These are phyloP conservation scores for Mimumesa dahlbomi DNA, from an alignment of 2,888 invertebrate species.

Conservation along the genomic window DNA sequence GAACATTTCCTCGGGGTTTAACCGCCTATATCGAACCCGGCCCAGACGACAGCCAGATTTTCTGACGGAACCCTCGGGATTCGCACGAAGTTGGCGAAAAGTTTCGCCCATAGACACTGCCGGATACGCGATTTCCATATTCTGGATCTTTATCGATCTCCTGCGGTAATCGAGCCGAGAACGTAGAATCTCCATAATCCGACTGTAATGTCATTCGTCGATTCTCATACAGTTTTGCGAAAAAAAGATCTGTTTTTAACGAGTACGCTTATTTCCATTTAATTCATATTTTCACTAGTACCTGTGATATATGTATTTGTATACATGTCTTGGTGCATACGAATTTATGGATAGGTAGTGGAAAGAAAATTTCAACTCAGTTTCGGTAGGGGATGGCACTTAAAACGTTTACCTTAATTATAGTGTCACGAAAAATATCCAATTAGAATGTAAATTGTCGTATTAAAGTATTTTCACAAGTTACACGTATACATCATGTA, in stretches of 20 bases:
- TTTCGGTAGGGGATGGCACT: too few species aligned
- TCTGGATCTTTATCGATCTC: slow-evolving; percentile 20
- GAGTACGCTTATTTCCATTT: neutral
- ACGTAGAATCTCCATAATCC: slow-evolving; percentile 18
- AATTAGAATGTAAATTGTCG: too few species aligned
- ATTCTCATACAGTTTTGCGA: neutral
- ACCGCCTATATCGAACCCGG: neutral
- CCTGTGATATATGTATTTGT: too few species aligned
- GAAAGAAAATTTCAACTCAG: too few species aligned
- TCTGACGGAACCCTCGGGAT: slow-evolving; percentile 6
- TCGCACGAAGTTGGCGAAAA: slow-evolving; percentile 5
- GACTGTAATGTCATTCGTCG: neutral
- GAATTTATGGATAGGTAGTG: neutral
- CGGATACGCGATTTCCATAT: slow-evolving; percentile 20
- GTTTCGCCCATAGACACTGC: slow-evolving; percentile 2
- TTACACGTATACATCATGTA: too few species aligned
- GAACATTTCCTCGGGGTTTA: neutral
- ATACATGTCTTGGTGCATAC: too few species aligned
- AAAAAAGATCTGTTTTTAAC: neutral
- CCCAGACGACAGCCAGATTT: slow-evolving; percentile 10
- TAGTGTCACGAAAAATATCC: too few species aligned
- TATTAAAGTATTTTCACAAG: too few species aligned
- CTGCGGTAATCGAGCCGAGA: slow-evolving; percentile 17
- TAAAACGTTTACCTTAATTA: too few species aligned
- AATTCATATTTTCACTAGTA: too few species aligned